phyloP scores from a whole-genome alignment of 2,797 vertebrate genomes.

The Lithobates pipiens region DNA sequence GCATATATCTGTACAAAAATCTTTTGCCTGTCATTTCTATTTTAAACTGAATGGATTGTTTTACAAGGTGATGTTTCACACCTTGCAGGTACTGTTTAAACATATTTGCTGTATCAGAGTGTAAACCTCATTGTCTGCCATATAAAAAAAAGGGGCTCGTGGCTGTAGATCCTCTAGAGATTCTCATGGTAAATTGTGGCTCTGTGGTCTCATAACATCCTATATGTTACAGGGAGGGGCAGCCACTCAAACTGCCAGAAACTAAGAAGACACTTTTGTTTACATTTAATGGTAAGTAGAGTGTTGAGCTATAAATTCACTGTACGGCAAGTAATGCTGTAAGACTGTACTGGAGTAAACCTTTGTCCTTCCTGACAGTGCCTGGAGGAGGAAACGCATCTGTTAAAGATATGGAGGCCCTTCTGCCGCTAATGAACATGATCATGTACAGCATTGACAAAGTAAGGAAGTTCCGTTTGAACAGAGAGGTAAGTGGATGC shows the following conservation, averaged over 20 bases:
- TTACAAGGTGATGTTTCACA: too few relatives aligned
- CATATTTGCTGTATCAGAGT: too few relatives aligned
- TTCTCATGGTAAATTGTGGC: too few relatives aligned
- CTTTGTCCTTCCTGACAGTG: conserved; percentile 78
- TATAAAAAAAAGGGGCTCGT: too few relatives aligned
- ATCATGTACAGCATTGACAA: conserved; percentile 98
- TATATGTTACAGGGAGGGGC: conserved; percentile 86
- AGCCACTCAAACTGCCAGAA: conserved; percentile 97
- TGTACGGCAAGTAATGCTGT: background rate
- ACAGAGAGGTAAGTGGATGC: conserved; percentile 88
- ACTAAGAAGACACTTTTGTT: conserved; percentile 98
- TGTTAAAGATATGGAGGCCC: conserved; percentile 97
- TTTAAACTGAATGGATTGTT: too few relatives aligned
- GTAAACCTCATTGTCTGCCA: too few relatives aligned
- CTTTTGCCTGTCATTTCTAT: too few relatives aligned
- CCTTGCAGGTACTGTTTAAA: too few relatives aligned
- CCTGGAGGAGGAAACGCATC: conserved; percentile 98
- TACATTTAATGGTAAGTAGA: conserved; percentile 95
- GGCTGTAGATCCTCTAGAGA: too few relatives aligned
- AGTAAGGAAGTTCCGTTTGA: conserved; percentile 96
- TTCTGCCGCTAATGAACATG: conserved; percentile 98
- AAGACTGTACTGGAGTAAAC: too few relatives aligned
- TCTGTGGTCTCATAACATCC: too few relatives aligned
- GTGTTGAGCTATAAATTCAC: background rate
- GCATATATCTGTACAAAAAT: too few relatives aligned